Conservation (phyloP, 2,113 vertebrate genomes). For the Amazona guildingii region DNA sequence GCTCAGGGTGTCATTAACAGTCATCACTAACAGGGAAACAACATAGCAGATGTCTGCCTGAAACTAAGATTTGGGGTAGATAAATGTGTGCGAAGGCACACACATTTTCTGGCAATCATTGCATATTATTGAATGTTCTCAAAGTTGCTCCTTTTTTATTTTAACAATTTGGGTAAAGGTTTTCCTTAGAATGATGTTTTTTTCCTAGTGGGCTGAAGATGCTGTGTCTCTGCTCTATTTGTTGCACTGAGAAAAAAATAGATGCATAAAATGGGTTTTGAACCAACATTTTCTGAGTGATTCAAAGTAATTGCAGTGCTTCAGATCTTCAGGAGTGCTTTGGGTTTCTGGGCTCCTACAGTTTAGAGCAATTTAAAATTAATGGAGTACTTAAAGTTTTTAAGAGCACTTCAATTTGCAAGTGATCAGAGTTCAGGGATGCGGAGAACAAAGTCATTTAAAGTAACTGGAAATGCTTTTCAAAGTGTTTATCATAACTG, state of each 20-base stretch:
- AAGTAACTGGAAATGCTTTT: constrained; percentile 25
- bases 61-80: background rate
- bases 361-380: constrained; percentile 61
- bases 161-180: background rate
- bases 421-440: constrained; percentile 49
- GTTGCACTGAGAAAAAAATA: background rate
- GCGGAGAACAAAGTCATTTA: constrained; percentile 16
- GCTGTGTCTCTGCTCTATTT: background rate
- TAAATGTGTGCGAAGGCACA: background rate
- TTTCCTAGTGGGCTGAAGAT: background rate
- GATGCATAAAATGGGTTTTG: background rate
- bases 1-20: too few species aligned
- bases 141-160: background rate
- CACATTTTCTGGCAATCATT: background rate
- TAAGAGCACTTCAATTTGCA: constrained; percentile 65
- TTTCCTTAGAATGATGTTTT: background rate
- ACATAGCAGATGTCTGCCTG: background rate
- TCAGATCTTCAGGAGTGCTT: constrained; percentile 55
- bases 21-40: background rate
- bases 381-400: constrained; percentile 64
- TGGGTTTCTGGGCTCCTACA: constrained; percentile 45
- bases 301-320: constrained; percentile 41
- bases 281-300: constrained; percentile 9
- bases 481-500: constrained; percentile 14
- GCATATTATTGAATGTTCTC: background rate